Evolutionary conservation across 2,888 invertebrate genomes (phyloP).

Genomic region (Cybosia mesomella): DNA sequence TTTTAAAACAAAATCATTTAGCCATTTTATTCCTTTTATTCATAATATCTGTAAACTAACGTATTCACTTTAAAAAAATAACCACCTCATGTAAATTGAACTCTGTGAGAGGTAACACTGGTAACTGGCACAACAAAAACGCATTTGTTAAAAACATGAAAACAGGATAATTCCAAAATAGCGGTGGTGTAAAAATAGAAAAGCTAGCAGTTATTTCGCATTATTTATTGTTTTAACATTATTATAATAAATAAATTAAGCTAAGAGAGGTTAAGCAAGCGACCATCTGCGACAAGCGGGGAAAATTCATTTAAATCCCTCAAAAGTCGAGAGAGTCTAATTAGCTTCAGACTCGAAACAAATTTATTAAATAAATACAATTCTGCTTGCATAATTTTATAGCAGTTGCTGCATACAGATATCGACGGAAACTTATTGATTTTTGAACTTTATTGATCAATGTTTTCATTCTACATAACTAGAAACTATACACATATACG

Average conservation of each 20-base stretch:
- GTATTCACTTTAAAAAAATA: no score
- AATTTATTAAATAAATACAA: slow-evolving; percentile 53
- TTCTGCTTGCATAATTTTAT: slow-evolving; percentile 38
- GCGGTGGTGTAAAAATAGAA: slow-evolving; percentile 19
- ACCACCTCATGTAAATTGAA: no score
- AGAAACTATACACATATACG: not conserved
- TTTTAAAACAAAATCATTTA: no score
- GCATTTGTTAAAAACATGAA: no score
- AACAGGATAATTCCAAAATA: not conserved
- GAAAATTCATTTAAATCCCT: slow-evolving; percentile 56
- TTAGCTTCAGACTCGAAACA: slow-evolving; percentile 53
- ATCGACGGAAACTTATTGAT: slow-evolving; percentile 39
- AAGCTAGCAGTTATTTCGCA: slow-evolving; percentile 29
- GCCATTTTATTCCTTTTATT: no score
- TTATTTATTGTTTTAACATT: slow-evolving; percentile 58
- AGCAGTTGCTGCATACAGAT: slow-evolving; percentile 42
- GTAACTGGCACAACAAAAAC: no score
- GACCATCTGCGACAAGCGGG: slow-evolving; percentile 47
- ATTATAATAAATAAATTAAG: slow-evolving; percentile 61
- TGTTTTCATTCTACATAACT: slow-evolving; percentile 6
- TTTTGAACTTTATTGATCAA: slow-evolving; percentile 21
- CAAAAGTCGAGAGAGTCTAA: slow-evolving; percentile 50
- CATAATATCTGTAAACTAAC: no score
- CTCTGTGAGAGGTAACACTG: no score
- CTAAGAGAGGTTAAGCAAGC: slow-evolving; percentile 43